Evolutionary conservation across 37 sponge, comb jelly and placozoan species (phyloP).

Genomic region (Mnemiopsis leidyi): DNA sequence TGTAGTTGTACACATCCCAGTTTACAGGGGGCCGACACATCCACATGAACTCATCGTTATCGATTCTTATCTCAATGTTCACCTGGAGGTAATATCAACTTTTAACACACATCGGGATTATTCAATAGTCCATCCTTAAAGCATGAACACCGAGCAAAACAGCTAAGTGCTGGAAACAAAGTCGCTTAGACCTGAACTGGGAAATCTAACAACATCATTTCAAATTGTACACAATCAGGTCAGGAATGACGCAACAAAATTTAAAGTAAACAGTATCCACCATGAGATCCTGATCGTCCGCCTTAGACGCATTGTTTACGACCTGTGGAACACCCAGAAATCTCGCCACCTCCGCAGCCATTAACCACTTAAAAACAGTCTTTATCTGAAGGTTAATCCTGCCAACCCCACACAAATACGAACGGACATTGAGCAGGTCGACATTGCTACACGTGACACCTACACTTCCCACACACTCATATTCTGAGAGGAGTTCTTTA

Average conservation of each 20-base stretch:
- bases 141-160: no score
- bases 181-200: no score
- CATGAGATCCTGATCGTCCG: neutral
- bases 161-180: no score
- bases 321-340: neutral
- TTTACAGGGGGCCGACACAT: neutral
- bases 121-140: no score
- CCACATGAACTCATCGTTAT: slow-evolving; percentile 60
- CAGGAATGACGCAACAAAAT: no score
- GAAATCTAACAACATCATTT: no score
- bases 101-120: neutral
- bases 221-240: no score
- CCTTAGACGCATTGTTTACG: neutral
- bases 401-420: neutral
- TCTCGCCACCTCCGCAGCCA: neutral
- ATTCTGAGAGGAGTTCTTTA: neutral
- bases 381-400: neutral
- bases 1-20: slow-evolving; percentile 33
- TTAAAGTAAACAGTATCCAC: no score
- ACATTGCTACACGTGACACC: neutral
- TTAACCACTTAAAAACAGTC: slow-evolving; percentile 43
- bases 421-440: neutral
- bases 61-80: neutral
- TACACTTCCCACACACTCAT: neutral
- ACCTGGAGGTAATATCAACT: neutral